Conservation (phyloP, 1,140 invertebrate species). For the Hylaeus volcanicus region DNA sequence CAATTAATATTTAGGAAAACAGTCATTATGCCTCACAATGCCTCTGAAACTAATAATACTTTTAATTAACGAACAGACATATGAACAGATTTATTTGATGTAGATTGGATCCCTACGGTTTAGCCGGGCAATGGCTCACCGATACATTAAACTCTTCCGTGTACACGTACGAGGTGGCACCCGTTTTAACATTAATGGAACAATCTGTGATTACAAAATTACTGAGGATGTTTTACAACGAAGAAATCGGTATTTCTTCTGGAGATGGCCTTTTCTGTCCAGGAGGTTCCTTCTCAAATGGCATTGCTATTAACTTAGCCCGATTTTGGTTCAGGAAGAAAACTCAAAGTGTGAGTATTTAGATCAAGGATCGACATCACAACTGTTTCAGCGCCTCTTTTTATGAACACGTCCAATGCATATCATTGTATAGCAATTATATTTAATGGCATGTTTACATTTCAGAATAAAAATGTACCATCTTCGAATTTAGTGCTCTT, state of each 20-base stretch:
- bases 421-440: not conserved
- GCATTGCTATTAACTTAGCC: slow-evolving; percentile 85
- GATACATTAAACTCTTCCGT: slow-evolving; percentile 81
- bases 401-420: not conserved
- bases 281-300: slow-evolving; percentile 88
- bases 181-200: slow-evolving; percentile 83
- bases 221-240: slow-evolving; percentile 77
- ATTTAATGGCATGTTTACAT: not conserved
- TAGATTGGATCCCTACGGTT: slow-evolving; percentile 81
- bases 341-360: slow-evolving; percentile 39
- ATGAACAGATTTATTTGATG: slow-evolving; percentile 38
- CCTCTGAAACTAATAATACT: too few relatives aligned
- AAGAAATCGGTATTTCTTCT: slow-evolving; percentile 79
- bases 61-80: too few relatives aligned
- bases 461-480: slow-evolving; percentile 69
- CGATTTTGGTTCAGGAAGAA: slow-evolving; percentile 82
- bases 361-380: not conserved
- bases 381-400: not conserved
- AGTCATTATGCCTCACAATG: too few relatives aligned
- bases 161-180: slow-evolving; percentile 82
- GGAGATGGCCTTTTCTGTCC: slow-evolving; percentile 87
- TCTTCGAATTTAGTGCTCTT: slow-evolving; percentile 76
- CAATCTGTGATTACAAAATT: slow-evolving; percentile 79
- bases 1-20: too few relatives aligned
- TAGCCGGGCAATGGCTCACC: slow-evolving; percentile 81